Conservation (phyloP, 2,797 vertebrate genomes). For the Hyperoplus lanceolatus region DNA sequence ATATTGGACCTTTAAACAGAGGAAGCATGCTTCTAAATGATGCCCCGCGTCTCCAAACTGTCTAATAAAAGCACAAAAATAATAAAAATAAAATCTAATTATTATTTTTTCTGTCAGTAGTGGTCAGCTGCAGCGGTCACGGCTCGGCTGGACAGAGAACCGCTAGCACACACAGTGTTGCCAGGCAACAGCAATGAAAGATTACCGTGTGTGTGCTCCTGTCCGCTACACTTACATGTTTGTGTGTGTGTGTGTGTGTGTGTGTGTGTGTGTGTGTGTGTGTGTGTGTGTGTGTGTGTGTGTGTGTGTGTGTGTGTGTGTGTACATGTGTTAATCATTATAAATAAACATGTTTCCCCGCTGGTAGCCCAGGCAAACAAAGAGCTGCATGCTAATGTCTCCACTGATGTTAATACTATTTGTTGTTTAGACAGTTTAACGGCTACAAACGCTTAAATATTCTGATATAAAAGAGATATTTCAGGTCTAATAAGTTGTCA, state of each 20-base stretch:
- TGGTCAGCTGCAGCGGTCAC: constrained; percentile 83
- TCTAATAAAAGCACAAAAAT: too few species aligned
- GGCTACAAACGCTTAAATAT: fast-evolving
- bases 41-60: background rate
- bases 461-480: background rate
- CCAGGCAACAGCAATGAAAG: constrained; percentile 88
- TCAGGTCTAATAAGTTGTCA: background rate
- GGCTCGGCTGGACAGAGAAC: constrained; percentile 83
- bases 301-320: constrained; percentile 51
- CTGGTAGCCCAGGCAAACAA: constrained; percentile 65
- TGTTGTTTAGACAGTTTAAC: background rate
- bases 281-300: constrained; percentile 28
- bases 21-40: constrained; percentile 16
- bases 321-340: constrained; percentile 79
- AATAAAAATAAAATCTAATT: too few species aligned
- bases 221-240: constrained; percentile 12
- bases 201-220: constrained; percentile 66
- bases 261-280: constrained; percentile 35
- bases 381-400: constrained; percentile 66
- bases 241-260: constrained; percentile 16
- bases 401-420: constrained; percentile 31
- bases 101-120: constrained; percentile 41
- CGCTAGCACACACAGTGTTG: constrained; percentile 83
- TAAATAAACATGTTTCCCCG: constrained; percentile 74
- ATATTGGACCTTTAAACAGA: background rate